Conservation (phyloP, 2,888 invertebrate genomes). For the Desoria tigrina region DNA sequence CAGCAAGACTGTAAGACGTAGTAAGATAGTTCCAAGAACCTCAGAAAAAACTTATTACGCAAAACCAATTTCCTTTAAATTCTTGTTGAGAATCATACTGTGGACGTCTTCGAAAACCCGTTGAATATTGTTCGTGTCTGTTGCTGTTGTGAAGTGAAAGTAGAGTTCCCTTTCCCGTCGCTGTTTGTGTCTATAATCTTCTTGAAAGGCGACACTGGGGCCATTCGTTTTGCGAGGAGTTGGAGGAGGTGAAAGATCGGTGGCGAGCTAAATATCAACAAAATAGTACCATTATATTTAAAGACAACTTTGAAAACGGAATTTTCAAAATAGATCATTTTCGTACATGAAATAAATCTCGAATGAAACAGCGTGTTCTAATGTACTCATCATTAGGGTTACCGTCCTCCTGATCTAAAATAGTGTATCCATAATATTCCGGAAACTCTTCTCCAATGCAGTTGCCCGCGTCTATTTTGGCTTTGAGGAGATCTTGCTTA, state of each 20-base stretch:
- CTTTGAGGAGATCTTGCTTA: slow-evolving; percentile 74
- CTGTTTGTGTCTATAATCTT: slow-evolving; percentile 10
- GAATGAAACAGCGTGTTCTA: slow-evolving; percentile 68
- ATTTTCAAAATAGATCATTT: background rate
- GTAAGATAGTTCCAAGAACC: no score
- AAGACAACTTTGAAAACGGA: background rate
- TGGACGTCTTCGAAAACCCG: slow-evolving; percentile 62
- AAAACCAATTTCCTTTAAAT: slow-evolving; percentile 16
- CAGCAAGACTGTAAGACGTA: no score
- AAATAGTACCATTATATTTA: no score
- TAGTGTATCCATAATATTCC: slow-evolving; percentile 63
- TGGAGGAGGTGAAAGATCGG: slow-evolving; percentile 11
- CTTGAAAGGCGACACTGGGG: slow-evolving; percentile 9
- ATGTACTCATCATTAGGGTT: slow-evolving; percentile 66
- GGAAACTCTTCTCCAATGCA: slow-evolving; percentile 69
- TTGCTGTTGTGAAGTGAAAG: slow-evolving; percentile 72
- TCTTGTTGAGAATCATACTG: slow-evolving; percentile 58
- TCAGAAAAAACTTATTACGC: background rate
- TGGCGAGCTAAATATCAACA: slow-evolving; percentile 17
- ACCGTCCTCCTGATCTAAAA: slow-evolving; percentile 54
- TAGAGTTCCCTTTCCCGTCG: slow-evolving; percentile 57
- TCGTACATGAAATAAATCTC: slow-evolving; percentile 67
- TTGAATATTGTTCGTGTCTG: slow-evolving; percentile 72
- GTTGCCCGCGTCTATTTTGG: slow-evolving; percentile 69
- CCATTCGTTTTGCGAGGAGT: slow-evolving; percentile 9